phyloP scores from a whole-genome alignment of 2,888 invertebrate genomes.

The Stenodera caucasica region DNA sequence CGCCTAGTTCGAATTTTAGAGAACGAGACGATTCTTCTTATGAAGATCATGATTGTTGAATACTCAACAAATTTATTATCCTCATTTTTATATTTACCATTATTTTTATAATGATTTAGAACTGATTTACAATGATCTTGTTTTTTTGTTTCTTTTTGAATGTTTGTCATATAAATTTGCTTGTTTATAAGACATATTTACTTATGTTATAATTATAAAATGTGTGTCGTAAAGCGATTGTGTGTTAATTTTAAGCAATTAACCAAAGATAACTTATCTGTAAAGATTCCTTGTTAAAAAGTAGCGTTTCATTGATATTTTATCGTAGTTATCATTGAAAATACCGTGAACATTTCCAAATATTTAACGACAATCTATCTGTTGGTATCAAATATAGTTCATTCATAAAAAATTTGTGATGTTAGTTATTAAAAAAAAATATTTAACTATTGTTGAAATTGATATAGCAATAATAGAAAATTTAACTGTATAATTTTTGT shows the following conservation, averaged over 20 bases:
- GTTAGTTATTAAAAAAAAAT: constrained; percentile 16
- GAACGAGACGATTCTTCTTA: constrained; percentile 48
- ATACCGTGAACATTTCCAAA: neutral
- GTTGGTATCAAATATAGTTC: neutral
- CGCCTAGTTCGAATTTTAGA: constrained; percentile 50
- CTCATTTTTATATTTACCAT: no score
- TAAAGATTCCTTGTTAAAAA: constrained; percentile 15
- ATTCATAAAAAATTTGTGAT: constrained; percentile 16
- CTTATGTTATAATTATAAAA: no score
- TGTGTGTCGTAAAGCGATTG: neutral
- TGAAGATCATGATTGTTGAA: constrained; percentile 52
- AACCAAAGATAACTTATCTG: constrained; percentile 23
- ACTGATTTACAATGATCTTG: no score
- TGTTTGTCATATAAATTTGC: no score
- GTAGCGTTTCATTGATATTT: neutral
- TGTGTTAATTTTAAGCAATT: constrained; percentile 7
- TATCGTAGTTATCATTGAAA: neutral
- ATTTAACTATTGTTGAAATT: constrained; percentile 17
- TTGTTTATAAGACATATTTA: constrained; percentile 1
- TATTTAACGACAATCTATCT: neutral
- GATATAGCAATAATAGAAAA: constrained; percentile 23
- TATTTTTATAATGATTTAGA: no score
- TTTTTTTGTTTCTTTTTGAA: neutral
- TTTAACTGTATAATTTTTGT: constrained; percentile 22
- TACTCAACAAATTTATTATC: neutral